Evolutionary conservation across 2,113 vertebrate species (phyloP).

Genomic region (Cynopterus brachyotis): DNA sequence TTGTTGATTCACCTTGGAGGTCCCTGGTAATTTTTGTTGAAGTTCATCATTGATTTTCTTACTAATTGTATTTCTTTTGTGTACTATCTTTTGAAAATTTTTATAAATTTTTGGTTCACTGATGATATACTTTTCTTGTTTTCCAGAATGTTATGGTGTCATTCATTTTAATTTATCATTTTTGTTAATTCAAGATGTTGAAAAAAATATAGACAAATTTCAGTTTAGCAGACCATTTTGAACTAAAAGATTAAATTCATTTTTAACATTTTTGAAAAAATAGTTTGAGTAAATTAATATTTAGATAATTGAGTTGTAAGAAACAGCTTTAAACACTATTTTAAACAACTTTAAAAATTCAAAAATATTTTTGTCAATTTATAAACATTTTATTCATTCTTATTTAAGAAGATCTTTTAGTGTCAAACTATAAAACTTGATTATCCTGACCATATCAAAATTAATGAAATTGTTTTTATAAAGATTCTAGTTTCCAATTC

Average conservation of each 20-base stretch:
- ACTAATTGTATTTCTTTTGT: neutral
- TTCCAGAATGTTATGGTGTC: neutral
- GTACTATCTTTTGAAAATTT: neutral
- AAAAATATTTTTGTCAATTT: neutral
- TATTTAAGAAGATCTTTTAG: neutral
- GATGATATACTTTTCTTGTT: neutral
- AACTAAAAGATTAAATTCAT: neutral
- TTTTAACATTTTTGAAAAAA: neutral
- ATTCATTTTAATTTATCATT: constrained; percentile 19
- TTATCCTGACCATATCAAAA: neutral
- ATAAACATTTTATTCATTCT: neutral
- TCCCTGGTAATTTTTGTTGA: neutral
- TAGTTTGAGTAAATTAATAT: neutral
- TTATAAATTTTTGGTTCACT: neutral
- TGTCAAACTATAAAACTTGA: neutral
- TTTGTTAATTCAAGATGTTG: neutral
- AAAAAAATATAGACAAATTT: neutral
- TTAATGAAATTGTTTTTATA: neutral
- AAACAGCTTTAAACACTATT: neutral
- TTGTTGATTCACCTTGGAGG: neutral
- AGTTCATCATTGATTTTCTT: neutral
- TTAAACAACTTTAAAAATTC: neutral
- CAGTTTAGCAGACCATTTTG: neutral
- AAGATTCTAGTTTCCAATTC: neutral
- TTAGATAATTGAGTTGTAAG: neutral